A percentile compares a stretch with the other conserved stretches of the same genome.
These are phyloP conservation scores for Girardinus metallicus DNA, from an alignment of 2,797 vertebrate species.

Conservation along the genomic window DNA sequence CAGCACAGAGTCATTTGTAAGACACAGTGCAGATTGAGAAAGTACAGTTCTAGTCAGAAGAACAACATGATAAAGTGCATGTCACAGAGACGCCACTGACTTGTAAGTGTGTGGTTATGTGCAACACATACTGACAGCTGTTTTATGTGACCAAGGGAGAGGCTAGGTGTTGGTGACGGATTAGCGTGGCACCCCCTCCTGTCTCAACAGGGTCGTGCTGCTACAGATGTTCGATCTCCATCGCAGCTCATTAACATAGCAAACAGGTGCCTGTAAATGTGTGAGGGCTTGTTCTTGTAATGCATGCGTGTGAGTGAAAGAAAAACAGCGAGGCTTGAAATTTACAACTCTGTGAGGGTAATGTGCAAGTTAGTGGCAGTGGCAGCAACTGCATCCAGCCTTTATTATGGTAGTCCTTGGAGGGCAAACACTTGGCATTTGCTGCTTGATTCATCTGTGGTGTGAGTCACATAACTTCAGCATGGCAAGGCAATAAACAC, in stretches of 20 bases:
- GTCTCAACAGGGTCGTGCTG: conserved; percentile 63
- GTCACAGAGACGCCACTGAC: conserved; percentile 21
- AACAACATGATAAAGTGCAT: conserved; percentile 49
- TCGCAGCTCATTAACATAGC: conserved; percentile 73
- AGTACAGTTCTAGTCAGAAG: conserved; percentile 36
- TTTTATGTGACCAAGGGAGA: conserved; percentile 22
- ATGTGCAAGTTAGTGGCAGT: conserved; percentile 45
- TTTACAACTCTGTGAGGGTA: conserved; percentile 33
- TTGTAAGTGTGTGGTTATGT: conserved; percentile 29
- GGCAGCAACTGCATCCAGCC: conserved; percentile 60
- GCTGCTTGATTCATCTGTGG: conserved; percentile 53
- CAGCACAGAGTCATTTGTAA: conserved; percentile 53
- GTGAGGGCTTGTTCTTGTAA: conserved; percentile 13
- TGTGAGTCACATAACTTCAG: conserved; percentile 33
- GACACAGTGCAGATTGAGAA: conserved; percentile 50
- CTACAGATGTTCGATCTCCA: conserved; percentile 73
- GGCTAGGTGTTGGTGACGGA: conserved; percentile 36
- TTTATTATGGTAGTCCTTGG: conserved; percentile 51
- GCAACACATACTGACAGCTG: conserved; percentile 11
- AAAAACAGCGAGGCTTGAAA: conserved; percentile 44
- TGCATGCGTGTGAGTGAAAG: conserved; percentile 18
- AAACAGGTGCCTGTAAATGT: conserved; percentile 61
- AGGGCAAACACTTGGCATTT: conserved; percentile 62
- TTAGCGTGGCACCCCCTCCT: conserved; percentile 47
- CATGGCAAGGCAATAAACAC: conserved; percentile 42